Conservation (phyloP, 2,888 invertebrate species). For the Agrotis exclamationis region DNA sequence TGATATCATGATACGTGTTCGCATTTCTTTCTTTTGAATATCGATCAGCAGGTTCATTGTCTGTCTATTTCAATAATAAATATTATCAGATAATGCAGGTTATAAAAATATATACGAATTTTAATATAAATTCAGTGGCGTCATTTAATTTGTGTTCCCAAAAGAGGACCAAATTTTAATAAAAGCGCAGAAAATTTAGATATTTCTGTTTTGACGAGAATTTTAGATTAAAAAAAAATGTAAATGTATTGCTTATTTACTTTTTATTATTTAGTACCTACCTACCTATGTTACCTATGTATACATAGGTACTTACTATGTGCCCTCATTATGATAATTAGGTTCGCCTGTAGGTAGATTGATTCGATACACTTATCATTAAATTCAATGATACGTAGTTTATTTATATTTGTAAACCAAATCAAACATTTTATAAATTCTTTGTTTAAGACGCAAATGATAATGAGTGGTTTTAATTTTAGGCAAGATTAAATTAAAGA, state of each 20-base stretch:
- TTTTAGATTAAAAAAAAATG: not conserved
- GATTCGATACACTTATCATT: slow-evolving; percentile 28
- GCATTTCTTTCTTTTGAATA: slow-evolving; percentile 28
- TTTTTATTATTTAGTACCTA: not conserved
- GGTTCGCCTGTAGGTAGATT: slow-evolving; percentile 30
- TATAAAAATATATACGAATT: slow-evolving; percentile 3
- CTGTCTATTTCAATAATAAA: slow-evolving; percentile 18
- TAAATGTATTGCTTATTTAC: not conserved
- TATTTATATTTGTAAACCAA: slow-evolving; percentile 38
- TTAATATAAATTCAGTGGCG: not conserved
- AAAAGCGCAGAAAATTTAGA: not conserved
- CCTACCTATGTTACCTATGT: slow-evolving; percentile 2
- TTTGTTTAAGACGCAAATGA: slow-evolving; percentile 27
- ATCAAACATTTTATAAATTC: slow-evolving; percentile 17
- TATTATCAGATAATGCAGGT: slow-evolving; percentile 5
- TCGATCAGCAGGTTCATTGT: slow-evolving; percentile 19
- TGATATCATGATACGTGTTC: slow-evolving; percentile 31
- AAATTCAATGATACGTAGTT: slow-evolving; percentile 6
- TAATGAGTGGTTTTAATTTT: slow-evolving; percentile 4
- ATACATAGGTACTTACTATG: not conserved
- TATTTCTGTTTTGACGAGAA: not conserved
- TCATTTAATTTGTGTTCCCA: not conserved
- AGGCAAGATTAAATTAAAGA: not conserved
- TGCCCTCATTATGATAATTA: slow-evolving; percentile 28
- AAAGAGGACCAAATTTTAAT: not conserved